Conservation (phyloP, 2,113 vertebrate species). For the Crotalus viridis region DNA sequence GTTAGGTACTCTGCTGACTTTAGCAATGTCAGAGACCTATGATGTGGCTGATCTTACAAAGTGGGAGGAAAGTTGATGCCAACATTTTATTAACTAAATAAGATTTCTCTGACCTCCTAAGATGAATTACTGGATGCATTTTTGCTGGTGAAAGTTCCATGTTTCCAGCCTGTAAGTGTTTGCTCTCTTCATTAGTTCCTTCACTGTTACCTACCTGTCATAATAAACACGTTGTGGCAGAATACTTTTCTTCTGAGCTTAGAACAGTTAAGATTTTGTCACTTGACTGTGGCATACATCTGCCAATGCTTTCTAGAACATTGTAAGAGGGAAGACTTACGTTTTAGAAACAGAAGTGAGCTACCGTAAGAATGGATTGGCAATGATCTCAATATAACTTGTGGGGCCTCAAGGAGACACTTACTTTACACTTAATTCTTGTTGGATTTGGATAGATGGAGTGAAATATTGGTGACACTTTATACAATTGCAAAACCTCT, state of each 20-base stretch:
- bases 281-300: background rate
- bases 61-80: background rate
- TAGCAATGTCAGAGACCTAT: background rate
- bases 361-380: background rate
- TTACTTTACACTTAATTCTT: slow-evolving; percentile 5
- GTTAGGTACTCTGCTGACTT: background rate
- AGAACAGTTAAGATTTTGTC: background rate
- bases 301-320: background rate
- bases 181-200: background rate
- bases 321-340: background rate
- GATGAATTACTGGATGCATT: background rate
- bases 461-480: background rate
- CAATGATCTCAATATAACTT: slow-evolving; percentile 4
- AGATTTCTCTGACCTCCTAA: background rate
- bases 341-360: slow-evolving; percentile 10
- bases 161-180: background rate
- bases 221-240: background rate
- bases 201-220: background rate
- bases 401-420: background rate
- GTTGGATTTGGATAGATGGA: background rate
- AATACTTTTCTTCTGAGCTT: background rate
- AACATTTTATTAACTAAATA: background rate
- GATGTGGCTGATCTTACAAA: background rate
- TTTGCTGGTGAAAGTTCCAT: background rate
- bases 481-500: background rate